Base-by-base conservation (phyloP, 1,140 invertebrate genomes). In the Lepidostoma basale region DNA sequence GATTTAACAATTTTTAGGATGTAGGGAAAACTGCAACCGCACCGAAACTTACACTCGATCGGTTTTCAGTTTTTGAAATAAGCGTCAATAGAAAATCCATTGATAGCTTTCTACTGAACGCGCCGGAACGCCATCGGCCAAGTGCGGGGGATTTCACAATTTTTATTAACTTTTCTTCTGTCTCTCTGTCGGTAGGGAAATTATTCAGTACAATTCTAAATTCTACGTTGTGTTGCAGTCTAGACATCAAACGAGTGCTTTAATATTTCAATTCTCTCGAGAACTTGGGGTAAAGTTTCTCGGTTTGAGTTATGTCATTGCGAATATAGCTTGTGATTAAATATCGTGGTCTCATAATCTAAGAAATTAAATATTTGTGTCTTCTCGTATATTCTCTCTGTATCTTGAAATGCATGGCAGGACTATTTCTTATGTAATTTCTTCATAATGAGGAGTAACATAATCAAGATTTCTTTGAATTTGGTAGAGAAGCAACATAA, bases 1-100 rank as follows among this genome's bases (percentile, higher is more conserved):
- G 42, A 14, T 63, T 63, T 49, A 63, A 47, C 6, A n/a, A n/a
- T 30, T 45, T 3, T n/a, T 23, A 44, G 58, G 58, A 39, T 42
- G 40, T 59, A 20, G 28, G 25, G 25, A 23, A 56, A 66, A 66
- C n/a, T 66, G 63, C 49, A 66, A 66, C 30, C 58, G 63, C 52
- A 56, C 45, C 63, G 45, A 58, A 66, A 58, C 36, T 66, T 44
- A 30, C 63, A 36, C 63, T 28, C 18, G 49, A 58, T 16, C 36
- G 49, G 22, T 42, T 44, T 56, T n/a, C 30, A 39, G 62, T 28
- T 23, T 12, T 42, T 12, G 28, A 58, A 44, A 60, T 30, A 22
- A 36, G 33, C 25, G 45, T 65, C 49, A 56, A 56, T 25, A 26
- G 33, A 54, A 49, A 30, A 63, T n/a, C 20, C 26, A 63, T 25